These are phyloP conservation scores for Etia nguti DNA, from an alignment of 2,113 vertebrate genomes.

Conservation along the genomic window DNA sequence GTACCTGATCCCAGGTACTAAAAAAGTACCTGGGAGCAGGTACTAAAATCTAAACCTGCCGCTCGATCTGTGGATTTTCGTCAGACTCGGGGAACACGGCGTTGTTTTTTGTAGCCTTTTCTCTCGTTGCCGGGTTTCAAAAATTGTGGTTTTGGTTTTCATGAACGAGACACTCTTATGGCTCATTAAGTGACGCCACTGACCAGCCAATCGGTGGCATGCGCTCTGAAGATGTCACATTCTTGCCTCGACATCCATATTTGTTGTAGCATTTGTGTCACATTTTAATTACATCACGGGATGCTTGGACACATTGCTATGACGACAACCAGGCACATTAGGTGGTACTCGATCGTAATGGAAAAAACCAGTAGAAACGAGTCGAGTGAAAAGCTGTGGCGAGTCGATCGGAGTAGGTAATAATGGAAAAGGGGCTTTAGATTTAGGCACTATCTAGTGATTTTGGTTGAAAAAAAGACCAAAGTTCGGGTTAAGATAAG, in stretches of 20 bases:
- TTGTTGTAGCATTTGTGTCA: neutral
- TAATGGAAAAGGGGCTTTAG: neutral
- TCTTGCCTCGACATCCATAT: neutral
- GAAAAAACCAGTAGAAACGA: neutral
- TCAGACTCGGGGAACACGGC: neutral
- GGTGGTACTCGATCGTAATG: neutral
- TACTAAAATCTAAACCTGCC: neutral
- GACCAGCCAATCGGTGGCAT: neutral
- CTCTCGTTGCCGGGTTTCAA: neutral
- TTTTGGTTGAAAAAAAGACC: neutral
- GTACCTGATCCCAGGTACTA: no score
- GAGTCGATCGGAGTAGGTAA: neutral
- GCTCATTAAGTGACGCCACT: neutral
- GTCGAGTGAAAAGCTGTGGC: neutral
- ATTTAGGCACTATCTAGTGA: neutral
- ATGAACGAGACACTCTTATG: neutral
- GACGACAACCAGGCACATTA: neutral
- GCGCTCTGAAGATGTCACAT: neutral
- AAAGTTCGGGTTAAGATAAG: neutral
- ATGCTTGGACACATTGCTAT: neutral
- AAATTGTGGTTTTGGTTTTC: neutral
- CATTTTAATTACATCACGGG: neutral
- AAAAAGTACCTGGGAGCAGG: no score
- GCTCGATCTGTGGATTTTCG: neutral
- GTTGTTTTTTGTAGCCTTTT: neutral